Percentiles rank a stretch among this genome's conserved stretches.
These are phyloP conservation scores for Microtus pennsylvanicus DNA, from an alignment of 2,113 vertebrate genomes.

Conservation along the genomic window DNA sequence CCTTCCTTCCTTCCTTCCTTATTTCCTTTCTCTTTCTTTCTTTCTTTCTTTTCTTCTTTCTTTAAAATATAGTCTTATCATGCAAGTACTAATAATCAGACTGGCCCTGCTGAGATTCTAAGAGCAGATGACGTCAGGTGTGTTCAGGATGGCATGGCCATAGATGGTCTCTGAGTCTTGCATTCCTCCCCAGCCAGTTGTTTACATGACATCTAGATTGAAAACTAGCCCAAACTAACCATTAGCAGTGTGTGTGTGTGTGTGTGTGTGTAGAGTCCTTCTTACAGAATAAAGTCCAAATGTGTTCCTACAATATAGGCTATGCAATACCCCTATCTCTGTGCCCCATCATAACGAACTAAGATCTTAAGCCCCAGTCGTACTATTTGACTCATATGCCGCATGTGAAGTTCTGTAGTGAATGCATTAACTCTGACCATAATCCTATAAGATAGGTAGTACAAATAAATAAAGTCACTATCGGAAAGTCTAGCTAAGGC, in stretches of 20 bases:
- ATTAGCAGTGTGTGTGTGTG: not conserved
- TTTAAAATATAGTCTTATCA: not conserved
- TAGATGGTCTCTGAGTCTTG: not conserved
- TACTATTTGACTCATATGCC: not conserved
- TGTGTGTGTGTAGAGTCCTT: not conserved
- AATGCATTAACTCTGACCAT: constrained; percentile 8
- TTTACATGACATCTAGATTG: not conserved
- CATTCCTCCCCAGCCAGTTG: not conserved
- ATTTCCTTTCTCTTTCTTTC: not conserved
- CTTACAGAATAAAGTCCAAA: not conserved
- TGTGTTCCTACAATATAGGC: not conserved
- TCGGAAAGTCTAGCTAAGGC: constrained; percentile 11
- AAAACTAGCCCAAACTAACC: not conserved
- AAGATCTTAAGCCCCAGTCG: not conserved
- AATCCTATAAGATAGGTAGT: not conserved
- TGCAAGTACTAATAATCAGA: not conserved
- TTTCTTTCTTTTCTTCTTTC: not conserved
- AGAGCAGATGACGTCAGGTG: not conserved
- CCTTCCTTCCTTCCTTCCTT: too few species aligned
- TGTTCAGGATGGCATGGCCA: not conserved
- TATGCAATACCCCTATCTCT: not conserved
- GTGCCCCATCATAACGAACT: not conserved
- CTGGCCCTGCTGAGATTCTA: not conserved
- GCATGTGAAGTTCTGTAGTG: not conserved
- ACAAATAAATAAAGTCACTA: constrained; percentile 19